phyloP scores from a whole-genome alignment of 2,888 invertebrate species.

The Cylloceria caligata region DNA sequence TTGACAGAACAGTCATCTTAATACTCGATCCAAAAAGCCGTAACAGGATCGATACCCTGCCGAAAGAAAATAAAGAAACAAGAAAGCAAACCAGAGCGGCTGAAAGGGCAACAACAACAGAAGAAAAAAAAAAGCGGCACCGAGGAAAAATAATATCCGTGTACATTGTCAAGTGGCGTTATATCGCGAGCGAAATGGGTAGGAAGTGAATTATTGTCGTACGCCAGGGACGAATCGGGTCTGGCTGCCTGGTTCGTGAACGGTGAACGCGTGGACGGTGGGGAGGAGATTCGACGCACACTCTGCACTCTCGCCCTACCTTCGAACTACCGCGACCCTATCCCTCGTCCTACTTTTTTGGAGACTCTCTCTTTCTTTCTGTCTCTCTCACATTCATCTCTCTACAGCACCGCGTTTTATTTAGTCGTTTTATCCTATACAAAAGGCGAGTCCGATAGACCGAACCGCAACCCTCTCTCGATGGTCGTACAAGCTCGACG shows the following conservation, averaged over 20 bases:
- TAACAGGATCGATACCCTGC: conserved; percentile 27
- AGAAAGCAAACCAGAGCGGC: background rate
- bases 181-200: conserved; percentile 80
- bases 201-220: conserved; percentile 81
- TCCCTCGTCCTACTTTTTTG: conserved; percentile 54
- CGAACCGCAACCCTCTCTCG: conserved; percentile 56
- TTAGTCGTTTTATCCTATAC: conserved; percentile 67
- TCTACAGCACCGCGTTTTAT: conserved; percentile 51
- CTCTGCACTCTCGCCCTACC: conserved; percentile 37
- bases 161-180: conserved; percentile 78
- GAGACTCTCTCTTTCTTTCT: conserved; percentile 20
- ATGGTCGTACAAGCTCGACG: conserved; percentile 20
- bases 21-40: background rate
- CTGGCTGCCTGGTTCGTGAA: conserved; percentile 47
- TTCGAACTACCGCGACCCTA: conserved; percentile 37
- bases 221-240: conserved; percentile 74
- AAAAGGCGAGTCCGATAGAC: conserved; percentile 66
- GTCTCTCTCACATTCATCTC: background rate
- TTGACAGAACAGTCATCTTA: background rate
- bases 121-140: conserved; percentile 27
- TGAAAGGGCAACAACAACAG: background rate
- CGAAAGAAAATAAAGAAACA: conserved; percentile 43
- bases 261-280: conserved; percentile 20
- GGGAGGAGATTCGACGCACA: conserved; percentile 40
- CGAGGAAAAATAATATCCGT: conserved; percentile 69